Evolutionary conservation across 1,140 invertebrate species (phyloP), one percentile per base, ranked within the genome.

Genomic region (Tenebrio molitor): DNA sequence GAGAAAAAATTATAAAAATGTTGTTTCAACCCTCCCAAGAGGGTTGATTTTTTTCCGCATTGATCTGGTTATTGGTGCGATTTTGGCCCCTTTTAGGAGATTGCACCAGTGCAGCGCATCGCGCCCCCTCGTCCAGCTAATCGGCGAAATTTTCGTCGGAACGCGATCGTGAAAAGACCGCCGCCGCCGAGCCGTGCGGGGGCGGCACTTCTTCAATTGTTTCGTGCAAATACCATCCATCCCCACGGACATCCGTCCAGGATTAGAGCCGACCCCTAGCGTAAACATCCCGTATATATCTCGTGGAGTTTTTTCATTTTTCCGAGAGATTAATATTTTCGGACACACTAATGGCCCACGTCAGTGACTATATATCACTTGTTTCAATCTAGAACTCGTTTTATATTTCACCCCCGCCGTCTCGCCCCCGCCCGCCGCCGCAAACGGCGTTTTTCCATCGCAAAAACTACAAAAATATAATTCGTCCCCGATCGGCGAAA

Each of bases 251-350:
- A 29, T 66, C 64, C 64, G 14, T 34, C 39, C 62, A 21, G 64
- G 42, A 66, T 66, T 66, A 66, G 64, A 42, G 3, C 15, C 64
- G 36, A 33, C 33, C 39, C 33, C 39, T 42, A 39, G 68, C 39
- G 74, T 74, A 76, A 76, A 76, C 74, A 76, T 74, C 74, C 73
- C 74, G 74, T 76, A 72, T 71, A 71, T 72, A 46, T 64, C 70
- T 39, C 36, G 36, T 5, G 5, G 36, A 62, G 68, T 80, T 79
- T 79, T 76, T 77, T 79, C 76, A 77, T 80, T 82, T 81, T 81
- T 83, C 78, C 75, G 71, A 78, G 82, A 83, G 82, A 83, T 83
- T 83, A 83, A 83, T 83, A 83, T 83, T 83, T 83, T 82, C 70
- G 80, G 82, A 83, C 82, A 82, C 81, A 81, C 81, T 83, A 83